Base-by-base conservation (phyloP, 1,140 invertebrate species). In the Hesperophylax magnus region DNA sequence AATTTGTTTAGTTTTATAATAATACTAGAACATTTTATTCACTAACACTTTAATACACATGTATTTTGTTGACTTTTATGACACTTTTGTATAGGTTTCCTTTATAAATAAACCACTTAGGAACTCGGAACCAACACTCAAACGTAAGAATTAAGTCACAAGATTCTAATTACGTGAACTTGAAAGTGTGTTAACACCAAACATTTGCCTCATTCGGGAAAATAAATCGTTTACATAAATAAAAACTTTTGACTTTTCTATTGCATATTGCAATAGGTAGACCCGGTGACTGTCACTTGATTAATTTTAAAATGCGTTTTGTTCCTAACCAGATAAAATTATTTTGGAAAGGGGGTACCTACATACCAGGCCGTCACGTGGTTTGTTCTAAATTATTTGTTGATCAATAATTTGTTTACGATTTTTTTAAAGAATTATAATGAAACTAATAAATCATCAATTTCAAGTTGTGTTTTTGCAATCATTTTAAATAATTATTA, bases 241-340 rank as follows among this genome's bases (percentile, higher is more conserved):
- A 18, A 34, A 67, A 67, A 69, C 31, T 69, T 69, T 69, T 69
- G 34, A 69, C 14, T 69, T 69, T 69, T 69, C 34, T 69, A n/a
- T 15, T n/a, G 65, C 20, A 69, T 20, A 6, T 20, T n/a, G 14
- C 22, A 63, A 63, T 47, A 39, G 65, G 17, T 47, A 39, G 31
- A 69, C 65, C 65, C 27, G 65, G 65, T 69, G 65, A 69, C 65
- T 69, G 65, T 69, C 65, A 69, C 65, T 69, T 69, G 65, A 52
- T 39, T 69, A 69, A 69, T 69, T 69, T 47, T 18, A 69, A 69
- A 69, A 69, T n/a, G 65, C 17, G 15, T 22, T 69, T 69, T n/a
- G 39, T 69, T 69, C n/a, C 65, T 69, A 47, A 47, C 65, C 65
- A 69, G 65, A 69, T 47, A 69, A 39, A 69, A 27, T 65, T 69